These are phyloP conservation scores for Wiebesia pumilae DNA, from an alignment of 1,140 invertebrate species.

Conservation along the genomic window DNA sequence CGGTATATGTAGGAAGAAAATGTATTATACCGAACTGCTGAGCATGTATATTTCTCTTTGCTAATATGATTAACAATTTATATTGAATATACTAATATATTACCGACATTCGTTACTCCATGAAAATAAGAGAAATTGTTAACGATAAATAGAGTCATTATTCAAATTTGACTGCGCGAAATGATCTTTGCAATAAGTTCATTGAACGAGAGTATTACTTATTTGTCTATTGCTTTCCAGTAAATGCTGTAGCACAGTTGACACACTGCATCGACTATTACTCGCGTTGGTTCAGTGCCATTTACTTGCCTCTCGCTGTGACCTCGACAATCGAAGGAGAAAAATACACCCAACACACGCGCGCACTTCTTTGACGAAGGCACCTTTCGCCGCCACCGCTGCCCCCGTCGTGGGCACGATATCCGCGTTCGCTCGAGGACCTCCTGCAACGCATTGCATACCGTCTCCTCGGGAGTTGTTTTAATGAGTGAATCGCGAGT, in stretches of 20 bases:
- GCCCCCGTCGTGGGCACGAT: not conserved
- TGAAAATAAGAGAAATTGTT: not conserved
- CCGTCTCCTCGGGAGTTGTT: not conserved
- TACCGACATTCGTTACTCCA: not conserved
- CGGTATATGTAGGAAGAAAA: not conserved
- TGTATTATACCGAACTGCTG: not conserved
- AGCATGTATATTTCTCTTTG: not conserved
- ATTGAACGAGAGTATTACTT: not conserved
- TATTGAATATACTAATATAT: not conserved
- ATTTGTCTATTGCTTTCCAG: not conserved
- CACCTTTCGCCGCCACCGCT: not conserved
- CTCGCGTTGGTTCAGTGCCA: not conserved
- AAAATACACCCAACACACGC: not conserved
- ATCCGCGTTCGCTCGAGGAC: not conserved
- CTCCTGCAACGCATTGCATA: constrained; percentile 4
- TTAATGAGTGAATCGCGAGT: not conserved
- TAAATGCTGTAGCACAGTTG: not conserved
- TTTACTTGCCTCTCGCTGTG: not conserved
- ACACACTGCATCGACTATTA: not conserved
- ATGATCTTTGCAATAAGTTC: not conserved
- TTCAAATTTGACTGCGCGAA: not conserved
- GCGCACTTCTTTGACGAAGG: not conserved
- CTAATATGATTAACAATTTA: not conserved
- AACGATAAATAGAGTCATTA: not conserved
- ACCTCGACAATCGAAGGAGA: not conserved